Conservation (phyloP, 2,797 vertebrate genomes). For the Epinephelus malabaricus region DNA sequence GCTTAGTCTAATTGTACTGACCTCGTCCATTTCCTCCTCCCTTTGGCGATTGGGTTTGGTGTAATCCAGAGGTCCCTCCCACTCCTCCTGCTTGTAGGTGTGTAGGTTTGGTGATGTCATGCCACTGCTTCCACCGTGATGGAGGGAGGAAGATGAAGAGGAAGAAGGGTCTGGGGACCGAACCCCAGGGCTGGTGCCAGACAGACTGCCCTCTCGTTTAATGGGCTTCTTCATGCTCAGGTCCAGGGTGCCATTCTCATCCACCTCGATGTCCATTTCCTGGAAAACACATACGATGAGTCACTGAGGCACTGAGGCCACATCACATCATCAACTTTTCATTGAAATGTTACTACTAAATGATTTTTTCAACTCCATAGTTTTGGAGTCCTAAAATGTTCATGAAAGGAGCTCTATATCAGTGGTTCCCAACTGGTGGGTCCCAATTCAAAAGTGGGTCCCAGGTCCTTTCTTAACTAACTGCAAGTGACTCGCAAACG, state of each 20-base stretch:
- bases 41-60: conserved; percentile 96
- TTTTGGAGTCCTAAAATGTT: background rate
- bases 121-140: conserved; percentile 89
- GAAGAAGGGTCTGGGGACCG: conserved; percentile 92
- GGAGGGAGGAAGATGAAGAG: conserved; percentile 90
- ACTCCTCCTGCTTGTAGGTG: conserved; percentile 95
- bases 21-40: conserved; percentile 96
- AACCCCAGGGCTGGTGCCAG: conserved; percentile 90
- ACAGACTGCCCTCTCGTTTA: conserved; percentile 89
- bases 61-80: conserved; percentile 98
- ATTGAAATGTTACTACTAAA: background rate
- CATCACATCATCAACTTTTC: background rate
- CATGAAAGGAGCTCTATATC: no score
- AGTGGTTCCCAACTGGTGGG: no score
- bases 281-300: conserved; percentile 64
- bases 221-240: conserved; percentile 98
- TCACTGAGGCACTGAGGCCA: background rate
- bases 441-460: no score
- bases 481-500: no score
- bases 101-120: conserved; percentile 93
- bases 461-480: no score
- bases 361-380: background rate
- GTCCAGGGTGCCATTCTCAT: conserved; percentile 98
- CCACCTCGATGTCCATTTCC: conserved; percentile 96
- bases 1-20: conserved; percentile 65